phyloP scores from a whole-genome alignment of 92 coral and sea anemone genomes.

The Umimayanthus kanabou region DNA sequence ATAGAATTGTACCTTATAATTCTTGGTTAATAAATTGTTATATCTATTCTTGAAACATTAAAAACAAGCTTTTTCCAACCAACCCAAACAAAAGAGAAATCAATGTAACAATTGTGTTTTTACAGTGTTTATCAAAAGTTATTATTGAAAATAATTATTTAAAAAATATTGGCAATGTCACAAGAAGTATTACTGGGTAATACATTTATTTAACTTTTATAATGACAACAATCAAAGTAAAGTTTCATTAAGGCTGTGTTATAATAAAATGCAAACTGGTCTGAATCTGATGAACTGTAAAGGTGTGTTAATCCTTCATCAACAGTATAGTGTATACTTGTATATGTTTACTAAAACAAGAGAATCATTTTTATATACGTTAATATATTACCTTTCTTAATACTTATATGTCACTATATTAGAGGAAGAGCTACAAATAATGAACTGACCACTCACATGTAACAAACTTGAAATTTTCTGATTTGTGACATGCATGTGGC shows the following conservation, averaged over 20 bases:
- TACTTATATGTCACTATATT: too few relatives aligned
- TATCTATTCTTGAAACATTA: neutral
- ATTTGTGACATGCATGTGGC: neutral
- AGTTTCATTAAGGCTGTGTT: neutral
- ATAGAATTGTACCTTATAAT: too few relatives aligned
- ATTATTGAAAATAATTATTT: neutral
- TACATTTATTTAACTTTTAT: neutral
- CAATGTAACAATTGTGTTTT: neutral
- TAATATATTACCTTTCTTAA: neutral
- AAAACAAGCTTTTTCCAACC: neutral
- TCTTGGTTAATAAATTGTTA: too few relatives aligned
- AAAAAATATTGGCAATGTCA: constrained; percentile 6
- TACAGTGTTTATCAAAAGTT: neutral
- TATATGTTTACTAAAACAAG: neutral
- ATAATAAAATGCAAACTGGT: neutral
- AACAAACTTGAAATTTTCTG: neutral
- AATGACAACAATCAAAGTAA: neutral
- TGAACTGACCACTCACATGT: constrained; percentile 4
- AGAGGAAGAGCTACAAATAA: neutral
- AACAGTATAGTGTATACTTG: neutral
- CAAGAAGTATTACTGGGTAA: neutral
- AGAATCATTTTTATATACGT: neutral
- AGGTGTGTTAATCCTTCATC: neutral
- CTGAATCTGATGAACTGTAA: constrained; percentile 1
- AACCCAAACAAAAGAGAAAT: neutral